phyloP scores from a whole-genome alignment of 2,797 vertebrate genomes.

The Vireo griseus region DNA sequence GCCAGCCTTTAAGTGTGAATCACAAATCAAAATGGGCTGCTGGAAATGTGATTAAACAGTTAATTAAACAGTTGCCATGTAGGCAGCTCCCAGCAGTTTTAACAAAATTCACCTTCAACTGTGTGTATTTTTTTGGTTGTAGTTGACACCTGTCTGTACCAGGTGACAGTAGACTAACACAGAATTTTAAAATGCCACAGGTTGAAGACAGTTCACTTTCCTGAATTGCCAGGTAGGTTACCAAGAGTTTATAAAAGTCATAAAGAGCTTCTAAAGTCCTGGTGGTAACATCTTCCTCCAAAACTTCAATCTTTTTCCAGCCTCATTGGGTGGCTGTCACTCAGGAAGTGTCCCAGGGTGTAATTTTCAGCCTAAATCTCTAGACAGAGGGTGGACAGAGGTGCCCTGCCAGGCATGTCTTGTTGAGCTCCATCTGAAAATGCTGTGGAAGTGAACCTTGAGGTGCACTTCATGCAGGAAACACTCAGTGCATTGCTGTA shows the following conservation, averaged over 20 bases:
- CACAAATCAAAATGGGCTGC: background rate
- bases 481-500: accelerated
- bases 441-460: background rate
- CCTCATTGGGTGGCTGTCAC: background rate
- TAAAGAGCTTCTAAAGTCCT: background rate
- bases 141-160: background rate
- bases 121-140: background rate
- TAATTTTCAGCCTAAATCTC: background rate
- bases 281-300: background rate
- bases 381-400: background rate
- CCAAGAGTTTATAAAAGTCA: background rate
- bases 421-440: background rate
- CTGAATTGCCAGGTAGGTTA: background rate
- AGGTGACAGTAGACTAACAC: background rate
- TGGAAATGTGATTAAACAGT: background rate
- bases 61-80: background rate
- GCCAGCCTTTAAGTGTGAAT: background rate
- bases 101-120: background rate
- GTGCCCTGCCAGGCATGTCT: background rate
- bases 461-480: accelerated
- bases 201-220: background rate
- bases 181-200: background rate
- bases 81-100: background rate
- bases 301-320: background rate
- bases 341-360: background rate